phyloP scores from a whole-genome alignment of 1,140 invertebrate species.

The Mercenaria mercenaria region DNA sequence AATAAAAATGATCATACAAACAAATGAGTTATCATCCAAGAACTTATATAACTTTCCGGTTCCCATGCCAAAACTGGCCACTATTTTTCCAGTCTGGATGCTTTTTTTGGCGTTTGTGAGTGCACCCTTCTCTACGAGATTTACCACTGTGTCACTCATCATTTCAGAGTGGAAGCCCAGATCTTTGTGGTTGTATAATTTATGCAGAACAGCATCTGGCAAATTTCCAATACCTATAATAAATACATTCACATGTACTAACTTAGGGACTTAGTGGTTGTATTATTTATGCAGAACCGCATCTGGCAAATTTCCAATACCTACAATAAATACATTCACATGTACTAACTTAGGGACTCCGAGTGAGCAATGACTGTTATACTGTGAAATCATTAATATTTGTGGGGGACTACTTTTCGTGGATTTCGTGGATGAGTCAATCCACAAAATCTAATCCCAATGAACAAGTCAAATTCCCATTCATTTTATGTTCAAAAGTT shows the following conservation, averaged over 20 bases:
- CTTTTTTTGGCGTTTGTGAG: conserved; percentile 95
- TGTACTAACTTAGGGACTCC: no score
- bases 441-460: no score
- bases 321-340: conserved; percentile 84
- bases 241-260: not conserved
- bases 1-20: conserved; percentile 88
- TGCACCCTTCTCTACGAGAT: conserved; percentile 93
- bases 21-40: conserved; percentile 96
- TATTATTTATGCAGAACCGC: conserved; percentile 92
- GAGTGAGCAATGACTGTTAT: no score
- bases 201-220: conserved; percentile 94
- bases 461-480: no score
- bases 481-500: no score
- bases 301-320: conserved; percentile 97
- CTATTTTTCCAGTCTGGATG: conserved; percentile 94
- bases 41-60: conserved; percentile 95
- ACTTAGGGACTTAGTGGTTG: conserved; percentile 95
- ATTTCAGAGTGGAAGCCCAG: conserved; percentile 98
- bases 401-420: no score
- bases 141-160: conserved; percentile 96
- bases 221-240: conserved; percentile 94
- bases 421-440: no score
- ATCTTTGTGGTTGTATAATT: conserved; percentile 94
- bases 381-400: no score
- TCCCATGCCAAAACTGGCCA: conserved; percentile 95